Percentiles rank a stretch among this genome's conserved stretches.
Conservation (phyloP, 2,797 vertebrate genomes). For the Acomys russatus region DNA sequence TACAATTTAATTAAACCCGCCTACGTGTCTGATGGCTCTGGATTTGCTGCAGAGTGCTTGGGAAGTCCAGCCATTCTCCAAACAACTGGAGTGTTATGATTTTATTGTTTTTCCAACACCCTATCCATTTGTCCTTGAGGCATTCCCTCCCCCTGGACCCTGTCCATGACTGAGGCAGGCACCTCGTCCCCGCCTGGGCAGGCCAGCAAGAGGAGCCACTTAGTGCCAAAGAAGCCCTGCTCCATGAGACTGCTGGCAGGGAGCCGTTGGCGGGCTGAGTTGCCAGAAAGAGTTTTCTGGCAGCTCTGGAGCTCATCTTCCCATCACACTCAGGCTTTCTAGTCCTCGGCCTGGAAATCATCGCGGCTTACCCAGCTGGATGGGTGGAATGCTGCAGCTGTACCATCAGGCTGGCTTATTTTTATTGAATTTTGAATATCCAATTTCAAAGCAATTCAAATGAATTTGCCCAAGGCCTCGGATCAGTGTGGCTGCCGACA, state of each 20-base stretch:
- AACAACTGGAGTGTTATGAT: constrained; percentile 86
- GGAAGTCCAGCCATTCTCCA: constrained; percentile 85
- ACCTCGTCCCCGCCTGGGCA: constrained; percentile 85
- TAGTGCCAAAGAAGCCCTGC: constrained; percentile 83
- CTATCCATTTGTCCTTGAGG: constrained; percentile 89
- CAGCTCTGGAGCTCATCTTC: constrained; percentile 83
- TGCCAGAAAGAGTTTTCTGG: constrained; percentile 88
- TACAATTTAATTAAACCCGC: constrained; percentile 86
- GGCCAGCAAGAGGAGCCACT: constrained; percentile 84
- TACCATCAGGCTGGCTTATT: constrained; percentile 89
- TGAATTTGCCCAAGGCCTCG: constrained; percentile 88
- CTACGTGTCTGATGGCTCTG: constrained; percentile 79
- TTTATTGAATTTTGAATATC: constrained; percentile 91
- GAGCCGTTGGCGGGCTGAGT: constrained; percentile 63
- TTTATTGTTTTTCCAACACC: constrained; percentile 87
- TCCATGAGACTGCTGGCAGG: constrained; percentile 86
- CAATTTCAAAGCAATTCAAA: constrained; percentile 90
- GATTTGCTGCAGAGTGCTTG: constrained; percentile 79
- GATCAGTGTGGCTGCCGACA: constrained; percentile 88
- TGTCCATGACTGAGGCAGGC: constrained; percentile 81
- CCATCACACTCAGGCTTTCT: constrained; percentile 84
- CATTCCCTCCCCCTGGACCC: constrained; percentile 85
- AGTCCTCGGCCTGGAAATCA: constrained; percentile 87
- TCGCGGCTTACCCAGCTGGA: constrained; percentile 89
- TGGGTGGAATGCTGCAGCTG: constrained; percentile 88